Base-by-base conservation (phyloP, 2,888 invertebrate species). In the Steinernema hermaphroditum region DNA sequence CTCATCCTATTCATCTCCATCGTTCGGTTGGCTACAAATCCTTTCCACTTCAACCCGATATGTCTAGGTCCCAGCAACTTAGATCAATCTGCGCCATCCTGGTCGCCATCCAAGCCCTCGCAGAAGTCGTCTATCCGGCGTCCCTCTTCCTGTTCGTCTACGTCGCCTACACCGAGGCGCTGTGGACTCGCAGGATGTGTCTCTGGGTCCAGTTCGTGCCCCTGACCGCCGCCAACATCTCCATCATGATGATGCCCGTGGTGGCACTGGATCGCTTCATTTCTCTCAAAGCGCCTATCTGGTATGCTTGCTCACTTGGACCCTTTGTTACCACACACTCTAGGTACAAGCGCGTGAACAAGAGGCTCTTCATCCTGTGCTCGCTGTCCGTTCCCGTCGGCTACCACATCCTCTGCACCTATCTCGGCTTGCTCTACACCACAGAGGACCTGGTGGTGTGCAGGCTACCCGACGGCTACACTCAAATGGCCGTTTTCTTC, bases 81-180 rank as follows among this genome's bases (percentile, higher is more conserved):
- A 22, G 32, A 29, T 62, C 62, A 29, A 62, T 62, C 62, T 62
- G 62, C 62, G 29, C 62, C 34, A 62, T 32, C 2, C n/a, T 62
- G 14, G 62, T 62, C 29, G 62, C 62, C 2, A 62, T 62, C 34
- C 62, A 62, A 32, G 62, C 62, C 32, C 27, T 62, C 16, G 62
- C 14, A 1, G 62, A 62, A 16, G 27, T 62, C 32, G n/a, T 62
- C 32, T 62, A 62, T 34, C 62, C 62, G 4, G 32, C 34, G 22
- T 62, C 62, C 16, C 19, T 62, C 32, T 62, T 62, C 62, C 2
- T 16, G 8, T 29, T 62, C 32, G 32, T 62, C 4, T 62, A 29
- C 29, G n/a, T 62, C 32, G 27, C 62, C 32, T 62, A 62, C 62
- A 32, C 32, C 16, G 62, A 62, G 19, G 32, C 14, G 32, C 29